Conservation (phyloP, 1,140 invertebrate genomes). For the Heliconius himera region DNA sequence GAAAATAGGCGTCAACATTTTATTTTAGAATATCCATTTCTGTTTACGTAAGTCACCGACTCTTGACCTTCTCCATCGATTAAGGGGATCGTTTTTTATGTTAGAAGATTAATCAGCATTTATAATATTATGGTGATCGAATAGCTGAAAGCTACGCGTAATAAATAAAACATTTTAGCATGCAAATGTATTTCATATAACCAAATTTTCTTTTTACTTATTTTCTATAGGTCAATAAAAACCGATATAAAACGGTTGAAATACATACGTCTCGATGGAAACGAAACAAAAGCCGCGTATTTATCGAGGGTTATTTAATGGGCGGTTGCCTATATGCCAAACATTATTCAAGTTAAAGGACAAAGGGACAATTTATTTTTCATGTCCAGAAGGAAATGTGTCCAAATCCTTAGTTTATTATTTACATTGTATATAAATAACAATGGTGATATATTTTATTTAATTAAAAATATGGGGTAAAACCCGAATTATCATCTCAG, state of each 20-base stretch:
- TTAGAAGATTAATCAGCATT: constrained; percentile 21
- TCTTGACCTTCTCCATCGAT: constrained; percentile 21
- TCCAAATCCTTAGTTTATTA: not conserved
- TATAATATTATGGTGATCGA: not conserved
- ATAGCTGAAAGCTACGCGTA: not conserved
- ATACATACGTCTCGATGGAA: not conserved
- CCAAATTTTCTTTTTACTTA: not conserved
- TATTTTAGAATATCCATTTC: not conserved
- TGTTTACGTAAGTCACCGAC: constrained; percentile 6
- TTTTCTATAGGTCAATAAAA: not conserved
- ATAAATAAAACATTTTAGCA: not conserved
- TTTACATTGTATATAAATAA: not conserved
- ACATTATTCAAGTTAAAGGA: not conserved
- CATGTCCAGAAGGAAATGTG: not conserved
- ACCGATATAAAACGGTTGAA: not conserved
- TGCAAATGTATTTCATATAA: not conserved
- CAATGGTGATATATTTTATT: not conserved
- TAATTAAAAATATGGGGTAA: no score
- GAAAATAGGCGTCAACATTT: not conserved
- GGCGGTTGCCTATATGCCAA: not conserved
- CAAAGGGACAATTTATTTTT: no score
- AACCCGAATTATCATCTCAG: no score
- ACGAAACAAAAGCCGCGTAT: not conserved
- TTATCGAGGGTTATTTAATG: not conserved
- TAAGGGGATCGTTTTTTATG: constrained; percentile 2